Percentiles rank a stretch among this genome's conserved stretches.
These are phyloP conservation scores for Antheraea mylitta DNA, from an alignment of 1,140 invertebrate genomes.

Conservation along the genomic window DNA sequence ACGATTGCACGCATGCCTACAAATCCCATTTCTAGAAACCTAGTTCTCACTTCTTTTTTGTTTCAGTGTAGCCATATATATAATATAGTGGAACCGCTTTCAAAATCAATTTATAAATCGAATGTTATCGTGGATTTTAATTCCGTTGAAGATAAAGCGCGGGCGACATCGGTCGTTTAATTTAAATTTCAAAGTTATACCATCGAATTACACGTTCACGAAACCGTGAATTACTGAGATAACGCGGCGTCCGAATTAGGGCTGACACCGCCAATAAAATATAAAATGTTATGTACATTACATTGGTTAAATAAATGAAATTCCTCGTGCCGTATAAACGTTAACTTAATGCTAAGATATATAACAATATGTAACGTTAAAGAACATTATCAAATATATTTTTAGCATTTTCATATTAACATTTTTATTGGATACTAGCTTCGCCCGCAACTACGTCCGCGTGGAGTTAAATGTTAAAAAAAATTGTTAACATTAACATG, in stretches of 20 bases:
- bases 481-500: too few relatives aligned
- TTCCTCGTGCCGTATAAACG: too few relatives aligned
- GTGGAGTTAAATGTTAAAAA: too few relatives aligned
- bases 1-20: constrained; percentile 11
- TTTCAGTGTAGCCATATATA: not conserved
- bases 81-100: not conserved
- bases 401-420: too few relatives aligned
- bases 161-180: constrained; percentile 8
- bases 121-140: constrained; percentile 7
- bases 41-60: constrained; percentile 14
- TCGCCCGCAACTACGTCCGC: too few relatives aligned
- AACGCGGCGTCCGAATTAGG: not conserved
- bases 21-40: constrained; percentile 27
- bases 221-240: constrained; percentile 7
- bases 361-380: too few relatives aligned
- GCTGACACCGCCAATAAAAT: not conserved
- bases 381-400: too few relatives aligned
- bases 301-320: too few relatives aligned
- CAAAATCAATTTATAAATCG: not conserved
- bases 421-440: too few relatives aligned
- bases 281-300: too few relatives aligned
- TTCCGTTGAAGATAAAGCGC: constrained; percentile 8
- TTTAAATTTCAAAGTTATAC: constrained; percentile 10
- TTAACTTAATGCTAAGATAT: too few relatives aligned
- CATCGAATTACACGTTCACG: constrained; percentile 13